These are phyloP conservation scores for Glaucidium brasilianum DNA, from an alignment of 2,113 vertebrate species.

Conservation along the genomic window DNA sequence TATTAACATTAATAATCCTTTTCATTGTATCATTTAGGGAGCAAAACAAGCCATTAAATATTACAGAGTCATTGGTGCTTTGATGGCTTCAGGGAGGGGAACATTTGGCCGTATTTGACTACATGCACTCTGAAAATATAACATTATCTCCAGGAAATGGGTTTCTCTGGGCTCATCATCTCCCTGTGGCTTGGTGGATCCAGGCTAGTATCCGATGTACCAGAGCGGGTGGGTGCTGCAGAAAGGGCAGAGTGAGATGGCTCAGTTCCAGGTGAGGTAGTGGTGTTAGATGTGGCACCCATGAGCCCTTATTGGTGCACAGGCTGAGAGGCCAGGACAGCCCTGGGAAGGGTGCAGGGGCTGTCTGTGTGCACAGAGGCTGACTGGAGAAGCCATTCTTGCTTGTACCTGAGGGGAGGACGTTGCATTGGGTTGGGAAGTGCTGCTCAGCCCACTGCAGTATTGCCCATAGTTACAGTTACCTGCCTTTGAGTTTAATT, in stretches of 20 bases:
- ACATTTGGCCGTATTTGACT: conserved; percentile 62
- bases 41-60: conserved; percentile 78
- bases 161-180: not conserved
- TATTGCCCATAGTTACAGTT: not conserved
- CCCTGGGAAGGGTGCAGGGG: not conserved
- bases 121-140: conserved; percentile 9
- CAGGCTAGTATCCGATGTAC: not conserved
- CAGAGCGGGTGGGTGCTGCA: fast-evolving
- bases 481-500: not conserved
- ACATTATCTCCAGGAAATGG: conserved; percentile 46
- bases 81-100: conserved; percentile 71
- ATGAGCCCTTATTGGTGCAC: no score
- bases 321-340: not conserved
- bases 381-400: not conserved
- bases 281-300: not conserved
- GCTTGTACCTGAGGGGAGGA: fast-evolving
- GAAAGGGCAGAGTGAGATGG: not conserved
- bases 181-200: not conserved
- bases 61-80: conserved; percentile 67
- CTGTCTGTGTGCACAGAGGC: fast-evolving
- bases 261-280: not conserved
- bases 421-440: not conserved
- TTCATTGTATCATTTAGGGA: conserved; percentile 77
- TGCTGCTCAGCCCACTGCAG: not conserved
- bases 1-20: conserved; percentile 80